These are phyloP conservation scores for Ceratina japonica DNA, from an alignment of 1,140 invertebrate genomes.

Conservation along the genomic window DNA sequence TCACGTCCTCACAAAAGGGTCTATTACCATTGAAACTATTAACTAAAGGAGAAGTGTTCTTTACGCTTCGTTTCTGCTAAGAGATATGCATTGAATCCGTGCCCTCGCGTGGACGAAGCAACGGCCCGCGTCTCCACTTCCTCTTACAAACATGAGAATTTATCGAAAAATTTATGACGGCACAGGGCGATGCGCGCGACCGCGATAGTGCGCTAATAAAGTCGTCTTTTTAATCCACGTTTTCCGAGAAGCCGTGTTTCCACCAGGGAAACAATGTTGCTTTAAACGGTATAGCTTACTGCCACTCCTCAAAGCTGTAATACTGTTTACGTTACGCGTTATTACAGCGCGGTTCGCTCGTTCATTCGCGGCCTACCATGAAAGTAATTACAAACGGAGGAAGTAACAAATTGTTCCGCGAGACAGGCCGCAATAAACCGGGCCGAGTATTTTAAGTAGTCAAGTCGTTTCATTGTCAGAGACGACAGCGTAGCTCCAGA, in stretches of 20 bases:
- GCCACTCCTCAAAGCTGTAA: not conserved
- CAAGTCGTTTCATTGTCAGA: slow-evolving; percentile 61
- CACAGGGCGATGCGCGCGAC: not conserved
- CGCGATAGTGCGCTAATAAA: not conserved
- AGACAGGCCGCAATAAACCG: slow-evolving; percentile 69
- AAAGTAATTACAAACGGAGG: slow-evolving; percentile 70
- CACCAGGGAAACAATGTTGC: not conserved
- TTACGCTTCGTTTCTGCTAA: slow-evolving; percentile 1
- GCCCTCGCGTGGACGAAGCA: not conserved
- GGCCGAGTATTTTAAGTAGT: slow-evolving; percentile 62
- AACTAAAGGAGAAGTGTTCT: slow-evolving; percentile 1
- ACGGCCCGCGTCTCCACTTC: not conserved
- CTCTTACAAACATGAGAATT: not conserved
- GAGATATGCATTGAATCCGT: slow-evolving; percentile 15
- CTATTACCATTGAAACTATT: slow-evolving; percentile 19
- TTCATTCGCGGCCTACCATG: slow-evolving; percentile 41
- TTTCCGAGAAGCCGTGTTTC: not conserved
- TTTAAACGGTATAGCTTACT: not conserved
- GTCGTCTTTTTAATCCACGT: not conserved
- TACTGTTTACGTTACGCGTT: slow-evolving; percentile 21
- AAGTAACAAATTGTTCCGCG: slow-evolving; percentile 69
- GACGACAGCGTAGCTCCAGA: slow-evolving; percentile 29
- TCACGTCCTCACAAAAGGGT: not conserved
- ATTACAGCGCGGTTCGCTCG: slow-evolving; percentile 4
- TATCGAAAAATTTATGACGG: not conserved